Evolutionary conservation across 2,888 invertebrate species (phyloP).

Genomic region (Eurytoma adleriae): DNA sequence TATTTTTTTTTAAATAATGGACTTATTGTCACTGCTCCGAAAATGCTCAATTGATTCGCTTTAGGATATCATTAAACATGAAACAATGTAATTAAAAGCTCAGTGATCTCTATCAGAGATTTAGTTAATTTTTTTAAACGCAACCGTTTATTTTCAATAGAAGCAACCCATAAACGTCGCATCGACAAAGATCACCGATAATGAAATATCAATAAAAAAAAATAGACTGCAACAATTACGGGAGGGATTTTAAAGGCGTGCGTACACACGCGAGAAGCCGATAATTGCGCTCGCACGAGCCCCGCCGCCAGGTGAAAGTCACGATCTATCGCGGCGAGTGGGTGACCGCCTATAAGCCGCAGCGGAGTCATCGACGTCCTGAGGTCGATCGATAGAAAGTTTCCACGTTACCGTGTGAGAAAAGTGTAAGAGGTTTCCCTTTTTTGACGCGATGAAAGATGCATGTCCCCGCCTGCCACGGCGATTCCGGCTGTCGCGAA

Average conservation of each 20-base stretch:
- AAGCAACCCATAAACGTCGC: too few species aligned
- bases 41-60: too few species aligned
- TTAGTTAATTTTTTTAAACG: too few species aligned
- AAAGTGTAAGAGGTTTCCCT: constrained; percentile 22
- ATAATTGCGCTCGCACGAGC: constrained; percentile 16
- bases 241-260: constrained; percentile 1
- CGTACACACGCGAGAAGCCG: constrained; percentile 19
- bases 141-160: too few species aligned
- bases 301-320: constrained; percentile 9
- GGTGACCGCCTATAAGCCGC: background rate
- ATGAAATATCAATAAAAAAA: too few species aligned
- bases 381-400: constrained; percentile 57
- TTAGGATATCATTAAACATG: too few species aligned
- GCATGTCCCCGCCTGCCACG: background rate
- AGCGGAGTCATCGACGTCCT: constrained; percentile 2
- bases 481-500: background rate
- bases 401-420: constrained; percentile 40
- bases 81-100: too few species aligned
- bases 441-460: background rate
- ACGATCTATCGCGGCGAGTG: background rate
- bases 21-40: too few species aligned
- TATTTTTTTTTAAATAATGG: too few species aligned
- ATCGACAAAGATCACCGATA: too few species aligned
- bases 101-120: too few species aligned
- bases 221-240: too few species aligned